Evolutionary conservation across 2,113 vertebrate genomes (phyloP), one percentile per base, ranked within the genome.

Genomic region (Acrocephalus kingi): DNA sequence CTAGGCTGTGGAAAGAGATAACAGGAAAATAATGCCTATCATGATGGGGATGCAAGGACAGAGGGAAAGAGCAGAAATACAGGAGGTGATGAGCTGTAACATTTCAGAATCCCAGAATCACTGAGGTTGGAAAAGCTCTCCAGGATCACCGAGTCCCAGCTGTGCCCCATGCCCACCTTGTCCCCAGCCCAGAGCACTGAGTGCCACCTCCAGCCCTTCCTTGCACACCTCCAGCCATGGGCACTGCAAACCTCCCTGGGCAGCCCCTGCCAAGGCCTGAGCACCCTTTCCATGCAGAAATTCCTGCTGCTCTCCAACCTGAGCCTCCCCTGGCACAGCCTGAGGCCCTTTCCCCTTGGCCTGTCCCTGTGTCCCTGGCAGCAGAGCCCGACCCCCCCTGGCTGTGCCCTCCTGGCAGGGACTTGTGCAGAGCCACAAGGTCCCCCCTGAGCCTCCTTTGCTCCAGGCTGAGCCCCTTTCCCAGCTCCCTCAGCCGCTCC

Each of bases 71-170:
- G 11, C 0, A 33, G 27, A 75, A 84, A 61, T n/a, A 48, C 33
- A 82, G 14, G 18, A 21, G 19, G 39, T 0, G 1, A 7, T 4
- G 10, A 37, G 8, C 4, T 35, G 9, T 37, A 85, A 39, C 15
- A 61, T 83, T 82, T 72, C 8, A n/a, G n/a, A 78, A 78, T 71
- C 55, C 15, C 28, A 39, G 19, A 4, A 39, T 16, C 22, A 0
- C 2, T 23, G 15, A 39, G 22, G 6, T 1, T 61, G 27, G 55
- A 54, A 69, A 77, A 61, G 1, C 5, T 8, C 15, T 37, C 1
- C 22, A 3, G 3, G 35, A 3, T 1, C 31, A 41, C 0, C 0
- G 0, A 14, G 62, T 2, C 25, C 72, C 3, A 8, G 1, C 35
- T 67, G 61, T 58, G 61, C 23, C 41, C 4, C 0, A 12, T 48